These are phyloP conservation scores for Brevimyrus niger DNA, from an alignment of 2,113 vertebrate genomes.

Conservation along the genomic window DNA sequence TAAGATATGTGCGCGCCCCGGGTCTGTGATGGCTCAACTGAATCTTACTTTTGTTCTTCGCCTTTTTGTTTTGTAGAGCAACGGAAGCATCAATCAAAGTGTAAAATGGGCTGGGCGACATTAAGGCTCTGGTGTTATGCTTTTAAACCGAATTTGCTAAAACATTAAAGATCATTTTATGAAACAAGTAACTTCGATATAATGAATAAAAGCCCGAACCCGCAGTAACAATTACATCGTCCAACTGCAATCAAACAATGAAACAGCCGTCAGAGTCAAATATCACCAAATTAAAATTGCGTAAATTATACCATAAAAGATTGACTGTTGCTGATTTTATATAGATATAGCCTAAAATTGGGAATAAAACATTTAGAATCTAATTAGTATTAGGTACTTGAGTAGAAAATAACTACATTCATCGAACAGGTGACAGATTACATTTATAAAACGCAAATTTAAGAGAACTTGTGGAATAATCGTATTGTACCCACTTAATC, in stretches of 20 bases:
- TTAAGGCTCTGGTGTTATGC: slow-evolving; percentile 6
- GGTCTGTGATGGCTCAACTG: slow-evolving; percentile 33
- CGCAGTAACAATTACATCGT: background rate
- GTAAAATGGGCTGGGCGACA: slow-evolving; percentile 62
- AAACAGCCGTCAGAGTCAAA: background rate
- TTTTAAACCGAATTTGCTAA: background rate
- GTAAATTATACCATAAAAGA: background rate
- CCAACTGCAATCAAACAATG: background rate
- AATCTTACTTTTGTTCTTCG: slow-evolving; percentile 40
- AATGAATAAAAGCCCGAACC: background rate
- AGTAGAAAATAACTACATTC: background rate
- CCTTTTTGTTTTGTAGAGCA: slow-evolving; percentile 51
- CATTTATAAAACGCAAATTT: background rate
- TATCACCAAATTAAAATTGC: background rate
- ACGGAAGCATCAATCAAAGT: slow-evolving; percentile 79
- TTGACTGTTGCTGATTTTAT: background rate
- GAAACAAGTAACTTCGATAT: background rate
- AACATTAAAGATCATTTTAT: background rate
- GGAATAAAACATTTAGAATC: background rate
- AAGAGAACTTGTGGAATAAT: background rate
- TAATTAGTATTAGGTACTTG: background rate
- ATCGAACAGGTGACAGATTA: background rate
- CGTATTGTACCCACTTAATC: background rate
- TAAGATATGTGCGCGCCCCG: slow-evolving; percentile 32
- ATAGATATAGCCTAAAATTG: background rate